Evolutionary conservation across 53 echinoderm and acorn worm species (phyloP).

Genomic region (Temnopleurus reevesii): DNA sequence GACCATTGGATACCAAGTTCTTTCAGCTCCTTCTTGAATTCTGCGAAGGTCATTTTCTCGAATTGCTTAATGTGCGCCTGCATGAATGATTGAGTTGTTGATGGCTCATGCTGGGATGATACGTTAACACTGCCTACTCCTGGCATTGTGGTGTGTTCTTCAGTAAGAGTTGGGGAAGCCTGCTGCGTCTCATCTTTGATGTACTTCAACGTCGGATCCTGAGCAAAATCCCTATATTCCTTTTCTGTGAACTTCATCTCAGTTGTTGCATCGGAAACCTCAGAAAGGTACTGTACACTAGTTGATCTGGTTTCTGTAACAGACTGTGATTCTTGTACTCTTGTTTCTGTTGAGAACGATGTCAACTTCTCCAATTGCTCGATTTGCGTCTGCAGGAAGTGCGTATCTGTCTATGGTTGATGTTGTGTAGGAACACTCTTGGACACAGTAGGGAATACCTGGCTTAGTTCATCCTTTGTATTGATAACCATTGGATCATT

Average conservation of each 20-base stretch:
- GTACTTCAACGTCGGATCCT: conserved; percentile 8
- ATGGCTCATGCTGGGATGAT: background rate
- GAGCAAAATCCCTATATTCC: conserved; percentile 42
- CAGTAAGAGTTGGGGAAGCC: background rate
- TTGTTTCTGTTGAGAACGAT: background rate
- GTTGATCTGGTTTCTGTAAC: background rate
- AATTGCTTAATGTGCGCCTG: conserved; percentile 47
- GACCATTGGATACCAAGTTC: conserved; percentile 41
- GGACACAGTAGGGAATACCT: background rate
- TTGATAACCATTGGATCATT: background rate
- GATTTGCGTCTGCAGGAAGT: conserved; percentile 4
- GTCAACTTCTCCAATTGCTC: conserved; percentile 26
- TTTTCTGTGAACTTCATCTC: conserved; percentile 21
- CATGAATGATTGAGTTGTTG: conserved; percentile 20
- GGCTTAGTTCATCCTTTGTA: background rate
- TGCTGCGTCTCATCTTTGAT: background rate
- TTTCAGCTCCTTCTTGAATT: conserved; percentile 3
- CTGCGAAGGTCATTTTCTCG: conserved; percentile 22
- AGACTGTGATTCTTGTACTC: background rate
- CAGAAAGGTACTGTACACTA: conserved; percentile 33
- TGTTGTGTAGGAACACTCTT: background rate
- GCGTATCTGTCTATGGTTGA: background rate
- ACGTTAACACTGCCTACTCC: background rate
- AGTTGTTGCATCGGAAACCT: conserved; percentile 39
- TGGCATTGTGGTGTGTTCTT: conserved; percentile 8